Percentiles rank a stretch among this genome's conserved stretches.
Evolutionary conservation across 2,888 invertebrate genomes (phyloP).

Genomic region (Mythimna loreyi): DNA sequence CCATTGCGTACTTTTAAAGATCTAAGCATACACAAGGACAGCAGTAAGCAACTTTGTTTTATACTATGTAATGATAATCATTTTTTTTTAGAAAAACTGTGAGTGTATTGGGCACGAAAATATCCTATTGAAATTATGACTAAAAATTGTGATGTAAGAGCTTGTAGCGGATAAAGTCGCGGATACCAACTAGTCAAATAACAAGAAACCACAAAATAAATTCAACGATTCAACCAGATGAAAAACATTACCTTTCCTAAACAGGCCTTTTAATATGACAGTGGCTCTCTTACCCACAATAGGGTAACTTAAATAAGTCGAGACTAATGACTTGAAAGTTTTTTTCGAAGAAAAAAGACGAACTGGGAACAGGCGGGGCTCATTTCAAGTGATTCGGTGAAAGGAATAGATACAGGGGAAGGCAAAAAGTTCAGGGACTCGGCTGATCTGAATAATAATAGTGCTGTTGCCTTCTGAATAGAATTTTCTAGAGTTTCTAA

Average conservation of each 20-base stretch:
- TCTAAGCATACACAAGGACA: no score
- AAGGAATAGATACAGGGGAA: constrained; percentile 65
- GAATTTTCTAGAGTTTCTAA: constrained; percentile 8
- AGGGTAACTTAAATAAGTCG: constrained; percentile 59
- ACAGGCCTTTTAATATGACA: constrained; percentile 36
- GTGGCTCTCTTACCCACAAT: constrained; percentile 53
- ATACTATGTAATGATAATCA: no score
- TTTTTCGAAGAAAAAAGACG: constrained; percentile 66
- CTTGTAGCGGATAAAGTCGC: no score
- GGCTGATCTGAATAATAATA: constrained; percentile 71
- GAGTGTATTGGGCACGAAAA: no score
- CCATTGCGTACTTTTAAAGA: no score
- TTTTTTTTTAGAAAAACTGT: no score
- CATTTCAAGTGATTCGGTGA: constrained; percentile 69
- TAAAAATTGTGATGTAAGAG: no score
- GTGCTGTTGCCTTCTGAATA: constrained; percentile 23
- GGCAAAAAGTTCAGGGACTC: constrained; percentile 68
- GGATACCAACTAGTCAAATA: neutral
- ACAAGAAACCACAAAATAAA: constrained; percentile 26
- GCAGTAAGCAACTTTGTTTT: no score
- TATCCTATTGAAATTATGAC: no score
- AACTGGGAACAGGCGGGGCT: constrained; percentile 73
- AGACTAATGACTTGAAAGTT: constrained; percentile 74
- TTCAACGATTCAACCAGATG: constrained; percentile 2
- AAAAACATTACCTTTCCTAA: constrained; percentile 36